A percentile compares a stretch with the other conserved stretches of the same genome.
These are phyloP conservation scores for Drosophila niveifrons DNA, from an alignment of 2,888 invertebrate genomes.

Conservation along the genomic window DNA sequence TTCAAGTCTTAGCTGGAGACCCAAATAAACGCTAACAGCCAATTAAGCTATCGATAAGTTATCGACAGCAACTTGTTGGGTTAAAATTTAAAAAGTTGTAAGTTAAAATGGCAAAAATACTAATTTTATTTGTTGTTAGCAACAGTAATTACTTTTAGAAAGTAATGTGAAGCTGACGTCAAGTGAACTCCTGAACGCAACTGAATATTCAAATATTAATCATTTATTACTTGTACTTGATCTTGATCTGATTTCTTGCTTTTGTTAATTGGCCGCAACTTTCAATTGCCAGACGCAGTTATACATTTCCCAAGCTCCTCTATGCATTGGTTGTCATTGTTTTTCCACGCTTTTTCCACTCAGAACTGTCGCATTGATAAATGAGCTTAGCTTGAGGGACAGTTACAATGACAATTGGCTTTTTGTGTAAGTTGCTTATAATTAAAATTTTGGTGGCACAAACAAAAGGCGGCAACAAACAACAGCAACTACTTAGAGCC, in stretches of 20 bases:
- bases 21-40: not conserved
- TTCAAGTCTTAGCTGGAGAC: not conserved
- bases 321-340: conserved; percentile 31
- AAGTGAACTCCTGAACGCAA: too few relatives aligned
- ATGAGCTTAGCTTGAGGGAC: conserved; percentile 69
- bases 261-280: conserved; percentile 13
- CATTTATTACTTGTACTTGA: not conserved
- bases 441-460: conserved; percentile 71
- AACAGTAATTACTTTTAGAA: too few relatives aligned
- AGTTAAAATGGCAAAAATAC: not conserved
- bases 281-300: conserved; percentile 17
- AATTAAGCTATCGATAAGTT: conserved; percentile 12
- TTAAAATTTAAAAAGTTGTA: not conserved
- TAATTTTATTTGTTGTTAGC: too few relatives aligned
- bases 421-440: conserved; percentile 79
- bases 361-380: conserved; percentile 64
- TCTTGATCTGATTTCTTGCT: not conserved
- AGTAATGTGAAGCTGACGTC: too few relatives aligned
- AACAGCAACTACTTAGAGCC: conserved; percentile 56
- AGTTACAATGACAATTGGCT: conserved; percentile 80
- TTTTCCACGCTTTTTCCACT: conserved; percentile 63
- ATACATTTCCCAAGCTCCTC: conserved; percentile 32
- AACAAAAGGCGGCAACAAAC: conserved; percentile 60
- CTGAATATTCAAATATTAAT: not conserved
- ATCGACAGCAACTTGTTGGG: not conserved